Conservation (phyloP, 2,888 invertebrate species). For the Machimus atricapillus region DNA sequence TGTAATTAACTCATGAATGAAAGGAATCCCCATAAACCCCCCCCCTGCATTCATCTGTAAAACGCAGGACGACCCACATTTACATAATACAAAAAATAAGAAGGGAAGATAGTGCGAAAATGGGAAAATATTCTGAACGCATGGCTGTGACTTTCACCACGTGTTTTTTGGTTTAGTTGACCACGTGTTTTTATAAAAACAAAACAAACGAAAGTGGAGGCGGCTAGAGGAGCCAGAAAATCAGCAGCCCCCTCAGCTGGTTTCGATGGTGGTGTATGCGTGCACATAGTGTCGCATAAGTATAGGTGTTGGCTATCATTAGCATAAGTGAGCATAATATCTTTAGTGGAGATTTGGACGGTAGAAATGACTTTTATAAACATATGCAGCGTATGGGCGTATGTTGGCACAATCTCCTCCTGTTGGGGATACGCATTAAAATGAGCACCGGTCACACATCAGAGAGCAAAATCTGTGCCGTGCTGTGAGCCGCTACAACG, state of each 20-base stretch:
- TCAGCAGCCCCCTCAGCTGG: constrained; percentile 1
- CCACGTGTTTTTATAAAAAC: constrained; percentile 39
- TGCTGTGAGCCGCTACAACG: neutral
- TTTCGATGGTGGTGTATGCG: neutral
- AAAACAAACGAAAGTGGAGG: neutral
- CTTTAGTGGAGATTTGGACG: neutral
- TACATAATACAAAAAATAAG: neutral
- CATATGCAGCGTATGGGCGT: neutral
- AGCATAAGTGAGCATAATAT: constrained; percentile 14
- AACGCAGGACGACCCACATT: neutral
- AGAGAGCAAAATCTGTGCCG: neutral
- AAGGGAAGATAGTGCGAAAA: constrained; percentile 16
- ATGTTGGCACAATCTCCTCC: neutral
- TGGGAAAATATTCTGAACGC: constrained; percentile 34
- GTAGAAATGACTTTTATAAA: neutral
- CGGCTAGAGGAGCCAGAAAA: constrained; percentile 3
- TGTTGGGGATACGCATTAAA: neutral
- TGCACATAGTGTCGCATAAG: neutral
- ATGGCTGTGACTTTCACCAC: neutral
- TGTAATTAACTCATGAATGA: neutral
- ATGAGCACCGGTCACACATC: neutral
- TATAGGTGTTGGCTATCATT: constrained; percentile 5
- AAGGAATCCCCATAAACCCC: neutral
- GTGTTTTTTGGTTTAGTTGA: constrained; percentile 11
- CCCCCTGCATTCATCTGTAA: neutral